A percentile compares a stretch with the other conserved stretches of the same genome.
These are phyloP conservation scores for Mixornis gularis DNA, from an alignment of 2,113 vertebrate genomes.

Conservation along the genomic window DNA sequence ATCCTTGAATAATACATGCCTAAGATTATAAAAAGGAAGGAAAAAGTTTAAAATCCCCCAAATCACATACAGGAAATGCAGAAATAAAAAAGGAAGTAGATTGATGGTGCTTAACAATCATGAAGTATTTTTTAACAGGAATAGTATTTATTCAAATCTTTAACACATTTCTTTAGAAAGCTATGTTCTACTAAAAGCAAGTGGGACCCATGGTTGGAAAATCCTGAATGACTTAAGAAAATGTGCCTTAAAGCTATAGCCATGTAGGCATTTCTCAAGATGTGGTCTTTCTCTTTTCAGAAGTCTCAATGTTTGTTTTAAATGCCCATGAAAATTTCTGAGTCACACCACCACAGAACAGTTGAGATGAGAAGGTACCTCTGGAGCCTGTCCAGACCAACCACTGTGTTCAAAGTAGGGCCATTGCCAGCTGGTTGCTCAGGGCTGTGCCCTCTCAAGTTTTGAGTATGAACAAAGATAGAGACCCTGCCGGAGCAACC, in stretches of 20 bases:
- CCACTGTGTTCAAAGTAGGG: neutral
- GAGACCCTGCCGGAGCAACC: neutral
- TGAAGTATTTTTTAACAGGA: neutral
- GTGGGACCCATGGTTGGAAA: neutral
- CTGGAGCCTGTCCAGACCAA: neutral
- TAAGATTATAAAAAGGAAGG: neutral
- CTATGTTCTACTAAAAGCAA: neutral
- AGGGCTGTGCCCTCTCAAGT: neutral
- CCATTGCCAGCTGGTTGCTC: neutral
- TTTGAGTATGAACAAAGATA: neutral
- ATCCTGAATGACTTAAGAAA: neutral
- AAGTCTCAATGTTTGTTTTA: neutral
- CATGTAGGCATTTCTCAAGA: neutral
- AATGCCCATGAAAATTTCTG: neutral
- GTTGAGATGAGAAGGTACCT: neutral
- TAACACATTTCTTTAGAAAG: neutral
- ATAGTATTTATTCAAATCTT: neutral
- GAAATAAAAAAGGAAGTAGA: neutral
- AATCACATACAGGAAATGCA: neutral
- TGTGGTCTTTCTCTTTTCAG: neutral
- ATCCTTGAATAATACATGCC: neutral
- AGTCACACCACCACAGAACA: neutral
- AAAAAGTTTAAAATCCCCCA: accelerated
- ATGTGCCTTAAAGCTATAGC: neutral
- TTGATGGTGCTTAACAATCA: neutral